Conservation (phyloP, 2,797 vertebrate genomes). For the Hozukius guyotensis region DNA sequence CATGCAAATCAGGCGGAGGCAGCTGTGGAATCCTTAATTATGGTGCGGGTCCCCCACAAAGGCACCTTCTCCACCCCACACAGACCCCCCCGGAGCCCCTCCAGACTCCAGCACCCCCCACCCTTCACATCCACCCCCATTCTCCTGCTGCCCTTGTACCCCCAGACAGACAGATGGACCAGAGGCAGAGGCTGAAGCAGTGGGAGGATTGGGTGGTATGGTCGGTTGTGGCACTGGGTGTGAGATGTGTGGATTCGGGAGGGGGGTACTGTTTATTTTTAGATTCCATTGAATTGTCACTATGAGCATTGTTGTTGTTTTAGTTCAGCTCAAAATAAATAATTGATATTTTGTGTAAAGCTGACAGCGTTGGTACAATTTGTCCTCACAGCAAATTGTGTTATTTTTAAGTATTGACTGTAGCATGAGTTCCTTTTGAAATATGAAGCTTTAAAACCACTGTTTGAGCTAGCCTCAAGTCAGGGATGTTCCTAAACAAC, state of each 20-base stretch:
- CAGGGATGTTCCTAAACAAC: constrained; percentile 20
- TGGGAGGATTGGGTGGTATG: constrained; percentile 58
- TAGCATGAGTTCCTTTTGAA: neutral
- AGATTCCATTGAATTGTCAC: constrained; percentile 62
- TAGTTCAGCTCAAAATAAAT: constrained; percentile 47
- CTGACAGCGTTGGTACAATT: neutral
- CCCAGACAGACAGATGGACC: constrained; percentile 82
- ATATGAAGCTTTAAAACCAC: neutral
- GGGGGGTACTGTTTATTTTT: constrained; percentile 62
- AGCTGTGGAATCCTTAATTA: constrained; percentile 85
- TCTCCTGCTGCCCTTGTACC: constrained; percentile 65
- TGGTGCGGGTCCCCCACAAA: constrained; percentile 75
- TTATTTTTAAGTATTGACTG: neutral
- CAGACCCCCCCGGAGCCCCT: constrained; percentile 34
- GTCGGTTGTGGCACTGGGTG: constrained; percentile 44
- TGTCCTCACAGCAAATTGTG: neutral
- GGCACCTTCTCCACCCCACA: constrained; percentile 60
- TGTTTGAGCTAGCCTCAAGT: neutral
- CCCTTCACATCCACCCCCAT: constrained; percentile 44
- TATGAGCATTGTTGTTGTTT: constrained; percentile 41
- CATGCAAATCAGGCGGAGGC: constrained; percentile 83
- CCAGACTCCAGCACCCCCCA: constrained; percentile 46
- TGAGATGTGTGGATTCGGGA: constrained; percentile 36
- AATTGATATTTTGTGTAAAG: constrained; percentile 13
- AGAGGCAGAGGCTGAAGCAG: constrained; percentile 63